These are phyloP conservation scores for Taenaris catops DNA, from an alignment of 2,888 invertebrate species.

Conservation along the genomic window DNA sequence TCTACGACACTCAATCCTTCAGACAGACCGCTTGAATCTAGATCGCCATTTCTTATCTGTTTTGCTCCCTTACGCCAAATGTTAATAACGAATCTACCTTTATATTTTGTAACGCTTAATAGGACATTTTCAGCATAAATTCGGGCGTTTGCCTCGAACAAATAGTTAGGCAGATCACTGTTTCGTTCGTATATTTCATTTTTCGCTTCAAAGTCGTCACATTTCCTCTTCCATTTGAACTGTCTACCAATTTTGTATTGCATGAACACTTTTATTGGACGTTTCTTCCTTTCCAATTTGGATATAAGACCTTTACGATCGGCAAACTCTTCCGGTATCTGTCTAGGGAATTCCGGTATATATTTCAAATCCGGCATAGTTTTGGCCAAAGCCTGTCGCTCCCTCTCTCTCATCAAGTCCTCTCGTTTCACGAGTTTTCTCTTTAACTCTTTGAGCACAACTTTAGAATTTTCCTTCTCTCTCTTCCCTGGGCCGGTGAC, in stretches of 20 bases:
- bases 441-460: constrained; percentile 60
- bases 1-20: constrained; percentile 38
- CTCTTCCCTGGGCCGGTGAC: constrained; percentile 57
- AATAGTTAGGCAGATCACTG: constrained; percentile 34
- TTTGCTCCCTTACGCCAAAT: constrained; percentile 42
- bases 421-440: constrained; percentile 66
- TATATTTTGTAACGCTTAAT: constrained; percentile 33
- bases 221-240: constrained; percentile 23
- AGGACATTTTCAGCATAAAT: constrained; percentile 39
- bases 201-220: constrained; percentile 35
- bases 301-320: constrained; percentile 49
- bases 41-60: constrained; percentile 16
- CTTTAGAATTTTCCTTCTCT: constrained; percentile 56
- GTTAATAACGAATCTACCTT: constrained; percentile 31
- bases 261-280: constrained; percentile 30
- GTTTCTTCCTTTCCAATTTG: constrained; percentile 36
- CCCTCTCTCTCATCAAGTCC: constrained; percentile 68
- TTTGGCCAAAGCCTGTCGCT: constrained; percentile 63
- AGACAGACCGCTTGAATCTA: constrained; percentile 33
- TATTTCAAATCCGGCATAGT: constrained; percentile 64
- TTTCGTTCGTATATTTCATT: constrained; percentile 36
- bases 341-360: constrained; percentile 66
- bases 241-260: constrained; percentile 31
- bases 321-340: constrained; percentile 50
- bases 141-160: constrained; percentile 42